Base-by-base conservation (phyloP, 2,113 vertebrate species). In the Ageneiosus marmoratus region DNA sequence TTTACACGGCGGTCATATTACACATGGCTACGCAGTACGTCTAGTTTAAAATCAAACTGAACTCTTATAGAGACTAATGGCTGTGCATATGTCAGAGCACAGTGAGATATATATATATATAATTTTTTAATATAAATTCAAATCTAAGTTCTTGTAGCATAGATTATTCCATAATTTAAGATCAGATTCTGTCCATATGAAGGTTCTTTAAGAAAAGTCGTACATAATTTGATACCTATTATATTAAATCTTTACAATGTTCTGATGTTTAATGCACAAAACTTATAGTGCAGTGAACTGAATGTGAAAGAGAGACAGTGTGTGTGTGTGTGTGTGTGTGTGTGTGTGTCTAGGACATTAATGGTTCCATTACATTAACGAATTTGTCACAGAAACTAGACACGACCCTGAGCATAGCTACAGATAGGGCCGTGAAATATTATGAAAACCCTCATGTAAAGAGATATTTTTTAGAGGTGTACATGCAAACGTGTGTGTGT, bases 311-410 rank as follows among this genome's bases (percentile, higher is more conserved):
- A 29, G n/a, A n/a, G n/a, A n/a, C n/a, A n/a, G 18, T 32, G 34
- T 65, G 22, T 51, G 51, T 53, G 56, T 60, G 56, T 60, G 16
- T 74, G 56, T 77, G 58, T 67, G 83, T 65, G 77, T 73, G 65
- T 79, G 62, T 80, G 34, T 15, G 41, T 55, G 50, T n/a, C 20
- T 48, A 76, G 34, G 79, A 77, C 27, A 3, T 53, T 86, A 86
- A 84, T 84, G 78, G 82, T 77, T 84, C 73, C 73, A 81, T 86
- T 80, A 84, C 74, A 77, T 80, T 84, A 73, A 84, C 74, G 67
- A 84, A 84, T 86, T 86, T 77, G 82, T 86, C 85, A 86, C 82
- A 56, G 85, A 81, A 78, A 84, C 79, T 24, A 62, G 56, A 84
- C 63, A 69, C 85, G 58, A 58, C 73, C 27, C 82, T 83, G 60